Evolutionary conservation across 2,797 vertebrate genomes (phyloP), one percentile per base, ranked within the genome.

Genomic region (Anguilla marmorata): DNA sequence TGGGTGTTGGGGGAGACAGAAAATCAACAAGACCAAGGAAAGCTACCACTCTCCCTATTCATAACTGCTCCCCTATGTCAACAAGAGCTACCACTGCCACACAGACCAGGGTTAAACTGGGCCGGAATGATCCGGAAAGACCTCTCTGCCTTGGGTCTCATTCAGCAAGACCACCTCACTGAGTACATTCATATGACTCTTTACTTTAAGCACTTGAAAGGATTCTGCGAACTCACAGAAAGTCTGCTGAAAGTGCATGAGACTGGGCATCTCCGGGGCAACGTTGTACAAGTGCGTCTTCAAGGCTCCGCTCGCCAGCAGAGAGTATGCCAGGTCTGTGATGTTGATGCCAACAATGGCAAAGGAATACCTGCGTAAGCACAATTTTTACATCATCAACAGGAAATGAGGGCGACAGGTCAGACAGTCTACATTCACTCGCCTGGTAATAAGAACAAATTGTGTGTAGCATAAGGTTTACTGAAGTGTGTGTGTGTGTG

Each of bases 321-420:
- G 96, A 79, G 98, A 98, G 93, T 98, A 98, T 0, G 97, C 94
- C 89, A 99, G 96, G 88, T 99, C 98, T n/a, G 98, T 99, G 92
- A 99, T 99, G 91, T 99, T 99, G 93, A 99, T 99, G 92, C 98
- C 98, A 93, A 99, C 98, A 0, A 99, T 99, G 90, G 98, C 98
- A 92, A 99, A 99, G 0, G 98, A 99, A 85, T 97, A 99, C 30
- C 98, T 99, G 95, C 3, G 92, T 92, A 63, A 90, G 88, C 84
- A 79, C 41, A 74, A 89, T 63, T 84, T 33, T 66, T 6, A 19
- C n/a, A 54, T 54, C 48, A 87, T 60, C 41, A 60, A 41, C 30
- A 9, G 74, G 9, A 41, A 48, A 76, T 4, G 30, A 76, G 72
- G 72, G 5, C 33, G 33, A 33, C 33, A 5, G 72, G 12, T 37